These are phyloP conservation scores for Xenopus laevis DNA, from an alignment of 2,113 vertebrate species.

Conservation along the genomic window DNA sequence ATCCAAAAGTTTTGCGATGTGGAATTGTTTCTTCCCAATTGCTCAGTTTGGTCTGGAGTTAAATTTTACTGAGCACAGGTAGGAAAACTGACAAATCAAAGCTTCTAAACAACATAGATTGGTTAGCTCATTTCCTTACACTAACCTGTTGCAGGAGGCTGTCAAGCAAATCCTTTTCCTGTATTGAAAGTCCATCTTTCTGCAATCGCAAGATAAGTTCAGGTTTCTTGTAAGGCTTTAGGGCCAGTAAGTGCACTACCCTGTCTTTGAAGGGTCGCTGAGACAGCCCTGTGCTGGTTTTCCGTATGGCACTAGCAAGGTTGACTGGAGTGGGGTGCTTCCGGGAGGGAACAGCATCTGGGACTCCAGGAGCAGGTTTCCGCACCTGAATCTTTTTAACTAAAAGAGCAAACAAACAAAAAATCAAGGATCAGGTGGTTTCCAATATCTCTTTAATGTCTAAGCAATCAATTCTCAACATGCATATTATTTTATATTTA, in stretches of 20 bases:
- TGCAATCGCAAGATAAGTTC: constrained; percentile 90
- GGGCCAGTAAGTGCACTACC: constrained; percentile 88
- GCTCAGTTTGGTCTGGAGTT: no score
- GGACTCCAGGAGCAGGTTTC: constrained; percentile 76
- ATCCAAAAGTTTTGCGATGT: no score
- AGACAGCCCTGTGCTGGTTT: constrained; percentile 61
- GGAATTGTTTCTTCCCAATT: no score
- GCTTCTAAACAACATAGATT: no score
- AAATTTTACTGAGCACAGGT: no score
- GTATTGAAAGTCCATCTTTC: constrained; percentile 82
- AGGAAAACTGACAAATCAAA: no score
- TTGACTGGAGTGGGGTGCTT: constrained; percentile 86
- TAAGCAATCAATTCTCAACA: no score
- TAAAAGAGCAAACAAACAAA: constrained; percentile 50
- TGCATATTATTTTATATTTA: no score
- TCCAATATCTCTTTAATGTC: no score
- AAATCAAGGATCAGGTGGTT: background rate
- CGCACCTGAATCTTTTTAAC: constrained; percentile 91
- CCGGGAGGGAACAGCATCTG: constrained; percentile 79
- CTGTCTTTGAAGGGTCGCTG: constrained; percentile 84
- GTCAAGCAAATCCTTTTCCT: constrained; percentile 87
- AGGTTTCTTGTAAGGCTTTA: constrained; percentile 93
- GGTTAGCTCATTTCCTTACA: constrained; percentile 11
- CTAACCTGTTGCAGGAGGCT: constrained; percentile 89
- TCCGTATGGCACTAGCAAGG: constrained; percentile 81